phyloP scores from a whole-genome alignment of 1,140 invertebrate genomes.

The Teleogryllus occipitalis region DNA sequence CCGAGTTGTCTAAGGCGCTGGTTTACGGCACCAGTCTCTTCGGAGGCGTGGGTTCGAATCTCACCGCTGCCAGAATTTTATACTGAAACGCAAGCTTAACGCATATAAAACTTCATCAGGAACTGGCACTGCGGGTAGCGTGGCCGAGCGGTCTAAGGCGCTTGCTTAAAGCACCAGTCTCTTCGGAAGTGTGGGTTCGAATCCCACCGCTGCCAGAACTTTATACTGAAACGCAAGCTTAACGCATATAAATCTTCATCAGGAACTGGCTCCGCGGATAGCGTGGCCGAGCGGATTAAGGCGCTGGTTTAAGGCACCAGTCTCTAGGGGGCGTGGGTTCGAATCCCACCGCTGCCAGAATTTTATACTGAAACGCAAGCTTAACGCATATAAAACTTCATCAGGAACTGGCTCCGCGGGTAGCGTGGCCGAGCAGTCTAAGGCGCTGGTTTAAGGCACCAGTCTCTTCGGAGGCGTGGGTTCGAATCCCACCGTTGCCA shows the following conservation, averaged over 20 bases:
- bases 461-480: conserved; percentile 63
- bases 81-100: too few relatives aligned
- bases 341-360: conserved; percentile 61
- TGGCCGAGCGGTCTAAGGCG: conserved; percentile 67
- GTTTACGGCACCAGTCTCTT: conserved; percentile 66
- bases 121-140: too few relatives aligned
- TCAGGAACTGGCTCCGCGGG: too few relatives aligned
- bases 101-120: too few relatives aligned
- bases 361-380: too few relatives aligned
- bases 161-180: conserved; percentile 67
- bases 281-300: conserved; percentile 67
- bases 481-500: conserved; percentile 68
- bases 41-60: conserved; percentile 66
- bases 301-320: conserved; percentile 68
- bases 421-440: conserved; percentile 67
- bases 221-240: too few relatives aligned
- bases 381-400: too few relatives aligned
- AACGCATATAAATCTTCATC: too few relatives aligned
- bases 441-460: conserved; percentile 69
- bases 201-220: conserved; percentile 60
- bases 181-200: conserved; percentile 63
- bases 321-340: conserved; percentile 66
- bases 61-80: conserved; percentile 52
- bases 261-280: too few relatives aligned
- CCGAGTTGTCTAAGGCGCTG: conserved; percentile 66